Evolutionary conservation across 2,797 vertebrate genomes (phyloP).

Genomic region (Poeciliopsis turneri): DNA sequence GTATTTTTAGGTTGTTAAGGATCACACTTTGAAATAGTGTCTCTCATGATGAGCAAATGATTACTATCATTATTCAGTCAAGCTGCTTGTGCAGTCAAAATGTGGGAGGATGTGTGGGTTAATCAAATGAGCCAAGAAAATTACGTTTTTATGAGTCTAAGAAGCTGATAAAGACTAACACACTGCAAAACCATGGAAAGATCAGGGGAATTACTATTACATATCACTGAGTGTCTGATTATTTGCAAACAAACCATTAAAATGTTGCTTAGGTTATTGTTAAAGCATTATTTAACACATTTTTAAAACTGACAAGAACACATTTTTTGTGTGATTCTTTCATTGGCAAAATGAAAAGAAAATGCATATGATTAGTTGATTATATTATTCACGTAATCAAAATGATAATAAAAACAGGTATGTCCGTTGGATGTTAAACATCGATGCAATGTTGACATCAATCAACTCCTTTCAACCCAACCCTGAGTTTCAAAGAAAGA

Average conservation of each 20-base stretch:
- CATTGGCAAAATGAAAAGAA: background rate
- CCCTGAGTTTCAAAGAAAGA: background rate
- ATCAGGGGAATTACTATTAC: slow-evolving; percentile 32
- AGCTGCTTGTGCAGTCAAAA: slow-evolving; percentile 58
- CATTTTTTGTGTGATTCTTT: background rate
- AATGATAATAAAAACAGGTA: background rate
- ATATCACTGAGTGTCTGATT: slow-evolving; percentile 3
- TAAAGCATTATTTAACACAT: slow-evolving; percentile 3
- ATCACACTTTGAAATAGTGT: slow-evolving; percentile 43
- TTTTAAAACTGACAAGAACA: slow-evolving; percentile 11
- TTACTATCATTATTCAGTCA: slow-evolving; percentile 75
- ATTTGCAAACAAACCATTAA: slow-evolving; percentile 19
- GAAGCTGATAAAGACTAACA: slow-evolving; percentile 51
- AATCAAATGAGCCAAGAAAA: slow-evolving; percentile 63
- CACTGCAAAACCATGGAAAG: slow-evolving; percentile 26
- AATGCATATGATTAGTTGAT: background rate
- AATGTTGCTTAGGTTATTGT: background rate
- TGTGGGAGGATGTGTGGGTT: slow-evolving; percentile 56
- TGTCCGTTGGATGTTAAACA: background rate
- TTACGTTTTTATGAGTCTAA: slow-evolving; percentile 40
- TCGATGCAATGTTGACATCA: background rate
- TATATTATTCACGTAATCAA: background rate
- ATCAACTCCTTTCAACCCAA: background rate
- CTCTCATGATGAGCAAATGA: slow-evolving; percentile 63
- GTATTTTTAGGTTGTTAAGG: slow-evolving; percentile 37